These are phyloP conservation scores for Nomada fabriciana DNA, from an alignment of 2,888 invertebrate species.

Conservation along the genomic window DNA sequence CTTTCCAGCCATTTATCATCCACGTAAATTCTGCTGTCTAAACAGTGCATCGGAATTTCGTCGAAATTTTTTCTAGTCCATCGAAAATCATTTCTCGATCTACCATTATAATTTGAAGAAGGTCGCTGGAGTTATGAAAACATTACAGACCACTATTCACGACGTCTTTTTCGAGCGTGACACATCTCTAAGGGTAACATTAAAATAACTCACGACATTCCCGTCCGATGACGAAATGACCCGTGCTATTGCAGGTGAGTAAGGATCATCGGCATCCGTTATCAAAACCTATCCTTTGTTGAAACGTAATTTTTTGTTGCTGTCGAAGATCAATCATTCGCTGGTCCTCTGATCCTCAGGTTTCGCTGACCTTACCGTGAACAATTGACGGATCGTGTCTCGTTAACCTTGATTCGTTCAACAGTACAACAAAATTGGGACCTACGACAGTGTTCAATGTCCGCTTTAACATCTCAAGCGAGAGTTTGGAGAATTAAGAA, in stretches of 20 bases:
- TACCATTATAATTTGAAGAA: not conserved
- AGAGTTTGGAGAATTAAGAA: no score
- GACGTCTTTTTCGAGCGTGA: conserved; percentile 20
- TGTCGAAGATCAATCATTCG: conserved; percentile 48
- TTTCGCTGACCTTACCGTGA: conserved; percentile 6
- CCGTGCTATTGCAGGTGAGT: conserved; percentile 70
- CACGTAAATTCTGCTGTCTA: no score
- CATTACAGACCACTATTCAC: conserved; percentile 10
- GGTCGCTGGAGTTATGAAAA: conserved; percentile 32
- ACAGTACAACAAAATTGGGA: not conserved
- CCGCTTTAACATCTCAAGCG: not conserved
- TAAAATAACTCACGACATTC: conserved; percentile 55
- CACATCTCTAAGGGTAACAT: conserved; percentile 26
- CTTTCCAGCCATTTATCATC: no score
- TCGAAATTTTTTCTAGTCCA: not conserved
- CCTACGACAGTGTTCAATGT: not conserved
- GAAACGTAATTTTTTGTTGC: conserved; percentile 35
- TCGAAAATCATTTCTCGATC: not conserved
- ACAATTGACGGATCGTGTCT: conserved; percentile 25
- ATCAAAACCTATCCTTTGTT: conserved; percentile 72
- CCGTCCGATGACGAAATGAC: conserved; percentile 61
- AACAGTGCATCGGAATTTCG: not conserved
- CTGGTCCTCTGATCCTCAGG: conserved; percentile 35
- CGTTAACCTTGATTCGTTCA: conserved; percentile 18
- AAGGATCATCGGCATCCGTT: conserved; percentile 68